A percentile compares a stretch with the other conserved stretches of the same genome.
These are phyloP conservation scores for Sceloporus tristichus DNA, from an alignment of 2,113 vertebrate species.

Conservation along the genomic window DNA sequence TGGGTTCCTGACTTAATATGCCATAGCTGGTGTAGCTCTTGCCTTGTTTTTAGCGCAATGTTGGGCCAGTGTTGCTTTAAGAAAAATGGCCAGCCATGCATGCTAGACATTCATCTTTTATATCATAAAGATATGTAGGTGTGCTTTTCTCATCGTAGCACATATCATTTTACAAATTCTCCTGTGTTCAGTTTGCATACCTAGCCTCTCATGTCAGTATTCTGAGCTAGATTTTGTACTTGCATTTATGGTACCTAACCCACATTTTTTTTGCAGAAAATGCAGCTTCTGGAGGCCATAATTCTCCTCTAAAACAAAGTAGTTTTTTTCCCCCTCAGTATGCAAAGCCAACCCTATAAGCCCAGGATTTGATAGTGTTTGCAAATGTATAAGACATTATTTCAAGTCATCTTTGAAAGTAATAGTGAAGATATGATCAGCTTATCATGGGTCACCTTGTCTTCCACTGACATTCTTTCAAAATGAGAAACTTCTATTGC, in stretches of 20 bases:
- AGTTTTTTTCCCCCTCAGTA: too few relatives aligned
- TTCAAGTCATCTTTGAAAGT: not conserved
- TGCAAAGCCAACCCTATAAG: not conserved
- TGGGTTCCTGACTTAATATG: constrained; percentile 19
- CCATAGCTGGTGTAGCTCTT: constrained; percentile 22
- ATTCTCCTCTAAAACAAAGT: not conserved
- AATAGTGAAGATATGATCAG: not conserved
- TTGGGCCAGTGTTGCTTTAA: not conserved
- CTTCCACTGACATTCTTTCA: not conserved
- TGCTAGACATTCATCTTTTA: not conserved
- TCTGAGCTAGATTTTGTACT: not conserved
- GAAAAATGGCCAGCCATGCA: not conserved
- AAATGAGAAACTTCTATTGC: not conserved
- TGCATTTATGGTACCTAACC: too few relatives aligned
- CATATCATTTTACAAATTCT: not conserved
- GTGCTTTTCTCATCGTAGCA: not conserved
- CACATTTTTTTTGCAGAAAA: too few relatives aligned
- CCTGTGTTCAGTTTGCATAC: not conserved
- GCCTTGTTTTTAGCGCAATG: not conserved
- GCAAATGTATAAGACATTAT: not conserved
- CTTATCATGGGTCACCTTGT: not conserved
- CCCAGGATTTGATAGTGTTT: not conserved
- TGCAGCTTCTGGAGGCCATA: too few relatives aligned
- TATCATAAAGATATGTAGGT: not conserved
- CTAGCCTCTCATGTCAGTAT: not conserved